Base-by-base conservation (phyloP, 2,888 invertebrate species). In the Eupithecia pulchellata region DNA sequence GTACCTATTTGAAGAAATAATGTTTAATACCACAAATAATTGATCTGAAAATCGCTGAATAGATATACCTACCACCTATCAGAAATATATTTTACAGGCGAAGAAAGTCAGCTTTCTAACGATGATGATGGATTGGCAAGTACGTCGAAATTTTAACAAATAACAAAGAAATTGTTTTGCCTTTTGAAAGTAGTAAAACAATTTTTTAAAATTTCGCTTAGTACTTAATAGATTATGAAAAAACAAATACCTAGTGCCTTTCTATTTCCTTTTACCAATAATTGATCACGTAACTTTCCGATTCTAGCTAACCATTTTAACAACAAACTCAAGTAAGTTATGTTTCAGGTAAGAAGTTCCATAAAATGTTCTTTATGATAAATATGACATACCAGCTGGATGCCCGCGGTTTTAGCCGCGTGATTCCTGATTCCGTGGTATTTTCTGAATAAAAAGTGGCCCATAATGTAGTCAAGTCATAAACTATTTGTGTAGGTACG, bases 81-180 rank as follows among this genome's bases (percentile, higher is more conserved):
- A 32, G n/a, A 30, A 60, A n/a, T 20, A 61, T 20, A 61, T 61
- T 36, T 61, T 61, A 61, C 61, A 61, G 61, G 25, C 20, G 61
- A 61, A 61, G 74, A 74, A 64, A 27, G 64, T 63, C 66, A 74
- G 42, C 25, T 52, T 52, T 52, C 58, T 67, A n/a, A 55, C 29
- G 30, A 62, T 6, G 74, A 77, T 61, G 77, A 75, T 14, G 63
- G 57, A 42, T 52, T 72, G 68, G 66, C 74, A 77, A 75, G 75
- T 77, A 77, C 64, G 77, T 71, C 20, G 17, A 63, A 47, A 39
- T 34, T n/a, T n/a, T n/a, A n/a, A n/a, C n/a, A n/a, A n/a, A n/a
- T n/a, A n/a, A n/a, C n/a, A n/a, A n/a, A n/a, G n/a, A n/a, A n/a
- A n/a, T n/a, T n/a, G n/a, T n/a, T n/a, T n/a, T n/a, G n/a, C n/a